Evolutionary conservation across 2,113 vertebrate genomes (phyloP), one percentile per base, ranked within the genome.

Genomic region (Xenotilapia caudafasciata): DNA sequence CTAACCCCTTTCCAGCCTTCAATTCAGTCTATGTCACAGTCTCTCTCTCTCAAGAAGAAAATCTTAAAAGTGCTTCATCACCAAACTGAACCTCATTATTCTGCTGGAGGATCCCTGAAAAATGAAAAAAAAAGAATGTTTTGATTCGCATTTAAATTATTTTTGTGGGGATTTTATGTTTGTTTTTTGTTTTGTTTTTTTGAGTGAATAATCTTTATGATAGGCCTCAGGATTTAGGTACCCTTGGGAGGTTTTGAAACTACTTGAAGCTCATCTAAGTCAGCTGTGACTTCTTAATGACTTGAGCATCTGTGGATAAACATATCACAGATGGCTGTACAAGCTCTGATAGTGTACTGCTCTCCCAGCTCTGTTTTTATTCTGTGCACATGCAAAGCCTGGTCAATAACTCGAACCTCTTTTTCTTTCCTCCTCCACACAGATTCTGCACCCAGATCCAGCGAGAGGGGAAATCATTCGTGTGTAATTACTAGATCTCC

Each of bases 261-360:
- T 42, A 77, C 47, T 13, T 3, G 45, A 77, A 77, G 73, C 73
- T 90, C 21, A 19, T 45, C 79, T 7, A 60, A 89, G 85, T 89
- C 89, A 83, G 84, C 86, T 81, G 85, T 58, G 86, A 94, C 88
- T 88, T 92, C 84, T 85, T 83, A 70, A 83, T 80, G 86, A 88
- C 85, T 91, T 8, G 21, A 88, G 53, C 88, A 89, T 90, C 80
- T 79, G 80, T 40, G 82, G 77, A 87, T 87, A 73, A 80, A 77
- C 83, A 79, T 84, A 55, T 79, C 8, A 38, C 86, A 88, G 82
- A 93, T 58, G 89, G 82, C 73, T 68, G 75, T n/a, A 26, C 70
- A 83, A 19, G 62, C 88, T 60, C 31, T 31, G 10, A 31, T 56
- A 6, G 5, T 56, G 9, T 12, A 14, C 10, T 40, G 31, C 26